Percentiles rank a stretch among this genome's conserved stretches.
These are phyloP conservation scores for Hypotaenidia philippensis DNA, from an alignment of 2,797 vertebrate species.

Conservation along the genomic window DNA sequence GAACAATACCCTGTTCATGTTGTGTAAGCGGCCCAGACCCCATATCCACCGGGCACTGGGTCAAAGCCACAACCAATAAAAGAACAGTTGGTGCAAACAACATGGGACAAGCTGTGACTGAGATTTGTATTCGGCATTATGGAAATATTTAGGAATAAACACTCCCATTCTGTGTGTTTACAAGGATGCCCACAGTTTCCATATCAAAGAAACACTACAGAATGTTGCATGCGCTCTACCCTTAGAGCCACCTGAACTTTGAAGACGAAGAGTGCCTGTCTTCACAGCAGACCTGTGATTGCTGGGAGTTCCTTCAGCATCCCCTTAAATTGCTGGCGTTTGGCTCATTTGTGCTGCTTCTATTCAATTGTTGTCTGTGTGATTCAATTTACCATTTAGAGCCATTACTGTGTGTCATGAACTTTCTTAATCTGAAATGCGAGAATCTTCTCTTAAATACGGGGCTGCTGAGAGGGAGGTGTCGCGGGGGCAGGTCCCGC, in stretches of 20 bases:
- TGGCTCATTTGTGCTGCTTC: conserved; percentile 33
- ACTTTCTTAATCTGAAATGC: conserved; percentile 55
- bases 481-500: conserved; percentile 2
- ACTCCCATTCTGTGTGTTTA: neutral
- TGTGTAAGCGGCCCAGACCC: neutral
- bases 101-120: neutral
- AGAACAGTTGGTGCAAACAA: neutral
- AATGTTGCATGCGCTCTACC: neutral
- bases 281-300: neutral
- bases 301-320: conserved; percentile 20
- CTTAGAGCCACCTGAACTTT: neutral
- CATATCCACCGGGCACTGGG: neutral
- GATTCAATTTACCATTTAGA: conserved; percentile 72
- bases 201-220: neutral
- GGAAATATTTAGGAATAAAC: neutral
- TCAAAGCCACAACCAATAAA: neutral
- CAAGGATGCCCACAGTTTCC: neutral
- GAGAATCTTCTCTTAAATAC: conserved; percentile 48
- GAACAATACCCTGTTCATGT: neutral
- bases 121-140: neutral
- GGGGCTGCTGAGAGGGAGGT: conserved; percentile 39
- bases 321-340: conserved; percentile 9
- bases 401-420: conserved; percentile 59
- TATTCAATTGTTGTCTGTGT: conserved; percentile 51
- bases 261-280: neutral